These are phyloP conservation scores for Drosophila oshimai DNA, from an alignment of 1,140 invertebrate species.

Conservation along the genomic window DNA sequence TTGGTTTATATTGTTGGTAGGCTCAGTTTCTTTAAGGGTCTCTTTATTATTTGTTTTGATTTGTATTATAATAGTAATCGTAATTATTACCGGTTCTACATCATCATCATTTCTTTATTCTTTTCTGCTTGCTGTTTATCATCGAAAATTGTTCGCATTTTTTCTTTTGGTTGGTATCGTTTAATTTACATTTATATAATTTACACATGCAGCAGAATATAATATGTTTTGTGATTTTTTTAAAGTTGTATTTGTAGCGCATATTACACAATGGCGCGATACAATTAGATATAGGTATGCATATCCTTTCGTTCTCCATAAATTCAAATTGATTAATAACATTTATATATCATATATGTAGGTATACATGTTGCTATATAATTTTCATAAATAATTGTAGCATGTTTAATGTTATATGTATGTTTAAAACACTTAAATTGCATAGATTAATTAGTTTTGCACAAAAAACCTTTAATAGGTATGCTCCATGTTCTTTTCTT, in stretches of 20 bases:
- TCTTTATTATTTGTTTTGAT: conserved; percentile 67
- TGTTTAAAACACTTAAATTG: conserved; percentile 65
- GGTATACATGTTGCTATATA: conserved; percentile 38
- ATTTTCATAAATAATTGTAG: conserved; percentile 49
- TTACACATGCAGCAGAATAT: conserved; percentile 62
- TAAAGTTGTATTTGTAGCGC: conserved; percentile 55
- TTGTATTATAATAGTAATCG: conserved; percentile 72
- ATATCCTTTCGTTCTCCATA: conserved; percentile 21
- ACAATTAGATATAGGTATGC: conserved; percentile 47
- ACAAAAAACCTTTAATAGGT: conserved; percentile 80
- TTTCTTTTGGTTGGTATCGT: conserved; percentile 5
- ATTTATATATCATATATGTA: conserved; percentile 42
- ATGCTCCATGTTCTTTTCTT: conserved; percentile 55
- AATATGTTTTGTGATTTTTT: conserved; percentile 30
- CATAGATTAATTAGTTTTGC: conserved; percentile 59
- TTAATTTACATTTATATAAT: conserved; percentile 64
- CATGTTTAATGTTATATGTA: conserved; percentile 34
- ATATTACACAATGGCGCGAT: conserved; percentile 76
- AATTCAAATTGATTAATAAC: conserved; percentile 56
- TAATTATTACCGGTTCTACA: conserved; percentile 70
- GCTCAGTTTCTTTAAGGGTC: conserved; percentile 48
- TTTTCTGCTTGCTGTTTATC: conserved; percentile 40
- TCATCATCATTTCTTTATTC: conserved; percentile 22
- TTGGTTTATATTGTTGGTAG: conserved; percentile 7
- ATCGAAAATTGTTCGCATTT: conserved; percentile 49